Conservation (phyloP, 2,888 invertebrate species). For the Phyllotreta cruciferae region DNA sequence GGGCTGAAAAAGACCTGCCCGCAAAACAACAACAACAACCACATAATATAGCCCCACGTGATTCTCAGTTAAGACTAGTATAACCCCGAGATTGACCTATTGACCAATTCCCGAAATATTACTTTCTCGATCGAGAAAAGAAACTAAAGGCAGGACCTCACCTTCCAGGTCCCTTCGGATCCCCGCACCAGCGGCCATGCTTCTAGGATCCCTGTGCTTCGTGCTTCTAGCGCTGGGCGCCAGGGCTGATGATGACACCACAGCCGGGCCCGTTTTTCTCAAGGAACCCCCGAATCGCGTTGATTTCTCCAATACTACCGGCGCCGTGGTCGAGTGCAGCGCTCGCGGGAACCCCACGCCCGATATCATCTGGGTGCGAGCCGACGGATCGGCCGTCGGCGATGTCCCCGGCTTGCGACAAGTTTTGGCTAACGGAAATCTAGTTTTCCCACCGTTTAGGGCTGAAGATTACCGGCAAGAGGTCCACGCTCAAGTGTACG, state of each 20-base stretch:
- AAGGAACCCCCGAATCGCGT: slow-evolving; percentile 91
- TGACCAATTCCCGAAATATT: no score
- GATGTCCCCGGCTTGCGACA: slow-evolving; percentile 78
- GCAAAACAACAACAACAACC: no score
- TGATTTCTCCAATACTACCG: slow-evolving; percentile 93
- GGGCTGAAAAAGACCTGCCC: no score
- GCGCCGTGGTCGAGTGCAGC: slow-evolving; percentile 90
- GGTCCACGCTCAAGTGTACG: slow-evolving; percentile 93
- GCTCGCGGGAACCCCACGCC: slow-evolving; percentile 90
- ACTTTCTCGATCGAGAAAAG: no score
- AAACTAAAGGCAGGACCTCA: background rate
- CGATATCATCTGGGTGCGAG: slow-evolving; percentile 91
- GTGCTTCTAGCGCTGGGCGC: slow-evolving; percentile 19
- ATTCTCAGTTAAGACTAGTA: no score
- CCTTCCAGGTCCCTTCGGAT: slow-evolving; percentile 18
- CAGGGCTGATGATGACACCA: slow-evolving; percentile 53
- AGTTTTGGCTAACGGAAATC: slow-evolving; percentile 81
- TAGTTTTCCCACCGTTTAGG: slow-evolving; percentile 93
- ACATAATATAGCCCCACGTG: no score
- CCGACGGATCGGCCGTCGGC: slow-evolving; percentile 89
- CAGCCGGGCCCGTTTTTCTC: slow-evolving; percentile 84
- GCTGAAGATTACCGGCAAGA: slow-evolving; percentile 93
- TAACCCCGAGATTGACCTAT: no score
- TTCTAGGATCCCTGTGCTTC: slow-evolving; percentile 18
- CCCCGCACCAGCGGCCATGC: slow-evolving; percentile 14